phyloP scores from a whole-genome alignment of 2,888 invertebrate genomes.

The Coelinius sp. region DNA sequence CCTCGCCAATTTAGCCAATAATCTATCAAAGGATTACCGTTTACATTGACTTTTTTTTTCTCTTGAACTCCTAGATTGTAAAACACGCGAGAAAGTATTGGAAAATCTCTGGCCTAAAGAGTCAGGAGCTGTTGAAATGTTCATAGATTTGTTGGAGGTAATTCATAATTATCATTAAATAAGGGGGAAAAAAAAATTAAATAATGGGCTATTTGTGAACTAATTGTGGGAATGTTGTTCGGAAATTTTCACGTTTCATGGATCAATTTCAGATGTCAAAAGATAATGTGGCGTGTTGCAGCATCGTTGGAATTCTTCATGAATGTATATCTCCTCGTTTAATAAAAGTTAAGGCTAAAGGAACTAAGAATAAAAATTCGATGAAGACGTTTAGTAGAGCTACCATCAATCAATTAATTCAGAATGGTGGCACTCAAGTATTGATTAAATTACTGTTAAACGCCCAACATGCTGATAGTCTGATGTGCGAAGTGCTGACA shows the following conservation, averaged over 20 bases:
- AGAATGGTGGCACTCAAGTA: conserved; percentile 74
- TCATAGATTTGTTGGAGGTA: conserved; percentile 75
- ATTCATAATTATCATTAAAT: conserved; percentile 21
- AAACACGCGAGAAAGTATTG: conserved; percentile 74
- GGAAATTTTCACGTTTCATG: not conserved
- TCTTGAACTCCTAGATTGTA: conserved; percentile 71
- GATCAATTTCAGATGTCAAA: conserved; percentile 71
- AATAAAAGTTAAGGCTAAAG: conserved; percentile 57
- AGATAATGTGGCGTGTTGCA: conserved; percentile 73
- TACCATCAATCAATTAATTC: conserved; percentile 73
- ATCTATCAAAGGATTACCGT: not conserved
- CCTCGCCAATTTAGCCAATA: not conserved
- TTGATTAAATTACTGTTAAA: conserved; percentile 74
- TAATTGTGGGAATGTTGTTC: not conserved
- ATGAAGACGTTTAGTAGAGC: conserved; percentile 68
- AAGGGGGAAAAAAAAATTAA: too few relatives aligned
- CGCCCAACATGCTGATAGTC: conserved; percentile 73
- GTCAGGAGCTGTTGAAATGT: conserved; percentile 73
- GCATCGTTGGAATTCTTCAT: conserved; percentile 75
- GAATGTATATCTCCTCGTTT: conserved; percentile 75
- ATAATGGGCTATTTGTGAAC: not conserved
- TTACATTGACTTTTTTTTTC: not conserved
- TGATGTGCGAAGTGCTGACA: conserved; percentile 73
- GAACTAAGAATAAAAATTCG: conserved; percentile 57
- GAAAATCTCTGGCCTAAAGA: conserved; percentile 76